Conservation (phyloP, 1,140 invertebrate genomes). For the Anthonomus grandis region DNA sequence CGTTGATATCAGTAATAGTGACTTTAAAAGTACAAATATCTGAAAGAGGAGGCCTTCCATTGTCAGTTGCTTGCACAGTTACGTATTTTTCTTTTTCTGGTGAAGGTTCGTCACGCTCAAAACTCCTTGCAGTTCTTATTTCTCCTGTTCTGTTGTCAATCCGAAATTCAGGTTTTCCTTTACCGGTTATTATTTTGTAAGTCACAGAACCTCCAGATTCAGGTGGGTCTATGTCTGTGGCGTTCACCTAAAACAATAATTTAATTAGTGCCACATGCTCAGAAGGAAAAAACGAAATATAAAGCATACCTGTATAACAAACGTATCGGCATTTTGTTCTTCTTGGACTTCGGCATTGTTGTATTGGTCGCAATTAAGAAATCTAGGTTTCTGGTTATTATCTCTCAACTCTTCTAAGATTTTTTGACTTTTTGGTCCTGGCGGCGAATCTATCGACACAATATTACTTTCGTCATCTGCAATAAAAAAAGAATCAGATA, state of each 20-base stretch:
- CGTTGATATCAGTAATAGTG: slow-evolving; percentile 82
- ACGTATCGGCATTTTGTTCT: slow-evolving; percentile 59
- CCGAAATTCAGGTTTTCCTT: slow-evolving; percentile 70
- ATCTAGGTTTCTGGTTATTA: slow-evolving; percentile 73
- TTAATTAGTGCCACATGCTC: slow-evolving; percentile 13
- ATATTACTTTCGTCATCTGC: not conserved
- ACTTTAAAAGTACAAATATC: slow-evolving; percentile 87
- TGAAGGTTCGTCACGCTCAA: slow-evolving; percentile 82
- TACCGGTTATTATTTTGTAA: slow-evolving; percentile 74
- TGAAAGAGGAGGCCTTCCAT: slow-evolving; percentile 77
- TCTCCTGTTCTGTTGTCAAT: slow-evolving; percentile 72
- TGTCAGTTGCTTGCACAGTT: slow-evolving; percentile 79
- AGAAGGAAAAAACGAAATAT: not conserved
- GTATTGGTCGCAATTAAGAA: slow-evolving; percentile 68
- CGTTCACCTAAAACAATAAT: slow-evolving; percentile 47
- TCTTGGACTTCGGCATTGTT: slow-evolving; percentile 64
- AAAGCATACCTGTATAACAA: slow-evolving; percentile 60
- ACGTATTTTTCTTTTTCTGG: slow-evolving; percentile 80
- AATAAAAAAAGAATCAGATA: not conserved
- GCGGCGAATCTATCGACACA: not conserved
- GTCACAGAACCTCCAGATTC: slow-evolving; percentile 74
- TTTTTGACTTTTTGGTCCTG: slow-evolving; percentile 14
- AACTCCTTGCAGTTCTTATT: slow-evolving; percentile 68
- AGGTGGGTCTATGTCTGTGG: slow-evolving; percentile 61
- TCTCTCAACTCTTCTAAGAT: slow-evolving; percentile 32